phyloP scores from a whole-genome alignment of 2,113 vertebrate genomes.

The Urocynchramus pylzowi region DNA sequence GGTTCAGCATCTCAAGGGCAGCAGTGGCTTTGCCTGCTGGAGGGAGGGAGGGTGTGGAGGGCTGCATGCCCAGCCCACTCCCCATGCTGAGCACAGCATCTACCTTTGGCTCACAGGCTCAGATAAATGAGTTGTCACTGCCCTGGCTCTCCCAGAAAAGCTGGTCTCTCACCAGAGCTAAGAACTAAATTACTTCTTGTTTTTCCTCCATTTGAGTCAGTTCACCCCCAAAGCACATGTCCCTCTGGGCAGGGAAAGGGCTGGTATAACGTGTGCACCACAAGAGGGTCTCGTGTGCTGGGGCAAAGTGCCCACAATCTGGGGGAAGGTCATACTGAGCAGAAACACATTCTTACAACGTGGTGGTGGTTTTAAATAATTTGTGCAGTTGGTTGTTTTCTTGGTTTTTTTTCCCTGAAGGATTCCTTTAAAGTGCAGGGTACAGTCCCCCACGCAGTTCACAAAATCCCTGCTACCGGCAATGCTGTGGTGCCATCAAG shows the following conservation, averaged over 20 bases:
- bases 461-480: neutral
- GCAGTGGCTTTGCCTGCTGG: neutral
- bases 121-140: neutral
- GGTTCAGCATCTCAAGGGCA: neutral
- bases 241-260: neutral
- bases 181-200: neutral
- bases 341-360: neutral
- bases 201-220: neutral
- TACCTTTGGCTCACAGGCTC: neutral
- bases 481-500: conserved; percentile 27
- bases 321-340: neutral
- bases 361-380: neutral
- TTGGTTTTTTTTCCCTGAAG: neutral
- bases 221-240: neutral
- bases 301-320: too few relatives aligned
- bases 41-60: accelerated
- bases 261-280: accelerated
- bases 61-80: neutral
- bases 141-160: neutral
- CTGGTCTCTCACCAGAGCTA: neutral
- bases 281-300: too few relatives aligned
- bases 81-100: accelerated
- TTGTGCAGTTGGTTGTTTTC: accelerated
- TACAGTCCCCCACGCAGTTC: accelerated
- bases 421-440: neutral